Evolutionary conservation across 2,797 vertebrate genomes (phyloP).

Genomic region (Sternotherus odoratus): DNA sequence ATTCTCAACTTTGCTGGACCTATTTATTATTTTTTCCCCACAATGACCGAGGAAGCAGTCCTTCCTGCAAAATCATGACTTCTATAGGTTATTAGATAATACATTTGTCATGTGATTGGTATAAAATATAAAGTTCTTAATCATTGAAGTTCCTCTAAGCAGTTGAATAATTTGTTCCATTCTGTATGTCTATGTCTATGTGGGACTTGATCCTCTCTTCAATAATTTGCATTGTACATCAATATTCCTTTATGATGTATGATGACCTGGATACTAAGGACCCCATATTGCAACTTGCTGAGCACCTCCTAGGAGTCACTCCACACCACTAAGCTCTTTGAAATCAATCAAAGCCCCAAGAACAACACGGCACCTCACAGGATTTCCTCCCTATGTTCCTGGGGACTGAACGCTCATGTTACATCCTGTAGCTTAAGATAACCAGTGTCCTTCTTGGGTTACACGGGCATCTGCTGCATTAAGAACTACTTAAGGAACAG

Average conservation of each 20-base stretch:
- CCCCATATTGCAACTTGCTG: not conserved
- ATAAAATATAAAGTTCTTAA: slow-evolving; percentile 40
- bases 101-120: slow-evolving; percentile 61
- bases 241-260: not conserved
- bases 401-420: fast-evolving
- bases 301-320: not conserved
- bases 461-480: not conserved
- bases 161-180: slow-evolving; percentile 42
- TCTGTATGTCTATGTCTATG: too few relatives aligned
- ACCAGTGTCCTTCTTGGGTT: not conserved
- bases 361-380: not conserved
- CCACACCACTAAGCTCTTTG: not conserved
- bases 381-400: not conserved
- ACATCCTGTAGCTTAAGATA: not conserved
- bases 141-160: slow-evolving; percentile 39
- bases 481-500: not conserved
- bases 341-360: not conserved
- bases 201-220: slow-evolving; percentile 27
- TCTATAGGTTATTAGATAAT: slow-evolving; percentile 35
- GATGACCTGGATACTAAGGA: not conserved
- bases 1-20: not conserved
- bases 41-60: slow-evolving; percentile 40
- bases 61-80: slow-evolving; percentile 58
- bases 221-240: not conserved
- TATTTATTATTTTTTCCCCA: slow-evolving; percentile 51